Conservation (phyloP, 2,797 vertebrate genomes). For the Columba guinea region DNA sequence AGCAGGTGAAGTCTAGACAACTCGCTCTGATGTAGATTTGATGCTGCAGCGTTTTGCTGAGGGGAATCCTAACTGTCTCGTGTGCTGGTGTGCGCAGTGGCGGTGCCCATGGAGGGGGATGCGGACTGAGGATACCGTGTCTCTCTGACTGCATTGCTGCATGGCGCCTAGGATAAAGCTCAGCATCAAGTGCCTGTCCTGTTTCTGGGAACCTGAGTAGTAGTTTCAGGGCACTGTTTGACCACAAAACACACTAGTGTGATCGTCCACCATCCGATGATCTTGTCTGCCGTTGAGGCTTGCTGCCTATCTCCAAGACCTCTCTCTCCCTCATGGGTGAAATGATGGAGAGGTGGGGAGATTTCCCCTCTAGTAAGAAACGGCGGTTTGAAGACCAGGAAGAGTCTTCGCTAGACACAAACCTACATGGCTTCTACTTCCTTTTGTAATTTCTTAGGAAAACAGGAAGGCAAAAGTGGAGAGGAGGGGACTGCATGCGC, state of each 20-base stretch:
- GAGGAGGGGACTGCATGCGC: neutral
- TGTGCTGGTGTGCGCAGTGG: neutral
- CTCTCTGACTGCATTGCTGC: neutral
- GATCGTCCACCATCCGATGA: neutral
- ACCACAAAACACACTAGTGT: neutral
- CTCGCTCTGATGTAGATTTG: conserved; percentile 57
- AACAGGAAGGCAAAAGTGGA: neutral
- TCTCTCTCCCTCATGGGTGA: neutral
- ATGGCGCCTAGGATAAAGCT: neutral
- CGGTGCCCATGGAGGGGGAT: neutral
- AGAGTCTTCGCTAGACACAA: neutral
- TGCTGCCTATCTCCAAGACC: neutral
- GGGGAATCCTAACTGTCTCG: conserved; percentile 56
- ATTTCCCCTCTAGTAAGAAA: neutral
- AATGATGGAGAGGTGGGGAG: neutral
- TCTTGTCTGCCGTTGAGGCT: neutral
- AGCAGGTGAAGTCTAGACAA: conserved; percentile 58
- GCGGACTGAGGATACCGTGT: neutral
- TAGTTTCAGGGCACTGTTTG: neutral
- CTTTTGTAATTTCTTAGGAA: neutral
- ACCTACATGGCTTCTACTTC: neutral
- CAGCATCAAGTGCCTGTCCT: fast-evolving
- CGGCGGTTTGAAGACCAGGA: neutral
- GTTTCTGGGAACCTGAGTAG: neutral
- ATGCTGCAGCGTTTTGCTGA: conserved; percentile 63